Evolutionary conservation across 2,888 invertebrate genomes (phyloP).

Genomic region (Odontocerum albicorne): DNA sequence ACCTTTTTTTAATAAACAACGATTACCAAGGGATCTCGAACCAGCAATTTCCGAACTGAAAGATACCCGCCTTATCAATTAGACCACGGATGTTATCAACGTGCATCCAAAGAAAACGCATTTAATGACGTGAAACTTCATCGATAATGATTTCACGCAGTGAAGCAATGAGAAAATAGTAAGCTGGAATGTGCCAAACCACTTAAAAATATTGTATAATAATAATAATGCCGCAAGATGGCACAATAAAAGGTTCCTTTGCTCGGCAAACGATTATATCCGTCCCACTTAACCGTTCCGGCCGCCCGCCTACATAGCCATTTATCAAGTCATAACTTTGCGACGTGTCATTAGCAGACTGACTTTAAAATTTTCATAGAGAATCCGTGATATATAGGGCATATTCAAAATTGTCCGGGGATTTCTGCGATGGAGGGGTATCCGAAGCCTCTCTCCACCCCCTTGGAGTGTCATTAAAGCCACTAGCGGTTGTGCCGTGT

Average conservation of each 20-base stretch:
- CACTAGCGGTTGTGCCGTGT: constrained; percentile 34
- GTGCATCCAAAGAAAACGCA: no score
- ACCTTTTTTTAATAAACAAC: no score
- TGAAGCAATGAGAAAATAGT: background rate
- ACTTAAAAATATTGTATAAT: constrained; percentile 32
- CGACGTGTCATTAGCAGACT: constrained; percentile 37
- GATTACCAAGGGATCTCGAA: no score
- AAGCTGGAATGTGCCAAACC: constrained; percentile 10
- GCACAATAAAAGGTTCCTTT: constrained; percentile 34
- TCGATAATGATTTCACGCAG: background rate
- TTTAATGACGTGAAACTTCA: no score
- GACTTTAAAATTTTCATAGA: constrained; percentile 37
- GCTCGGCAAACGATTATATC: constrained; percentile 34
- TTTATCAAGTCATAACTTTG: constrained; percentile 37
- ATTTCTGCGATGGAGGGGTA: constrained; percentile 22
- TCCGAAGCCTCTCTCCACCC: background rate
- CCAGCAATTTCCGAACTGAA: background rate
- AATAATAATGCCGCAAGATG: constrained; percentile 33
- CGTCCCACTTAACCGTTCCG: constrained; percentile 34
- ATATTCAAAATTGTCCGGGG: constrained; percentile 35
- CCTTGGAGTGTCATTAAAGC: constrained; percentile 30
- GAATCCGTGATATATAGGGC: constrained; percentile 36
- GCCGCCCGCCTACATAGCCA: constrained; percentile 29
- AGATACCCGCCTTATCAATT: background rate
- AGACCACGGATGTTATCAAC: background rate